phyloP scores from a whole-genome alignment of 2,113 vertebrate species.

The Ceyx melanurus region DNA sequence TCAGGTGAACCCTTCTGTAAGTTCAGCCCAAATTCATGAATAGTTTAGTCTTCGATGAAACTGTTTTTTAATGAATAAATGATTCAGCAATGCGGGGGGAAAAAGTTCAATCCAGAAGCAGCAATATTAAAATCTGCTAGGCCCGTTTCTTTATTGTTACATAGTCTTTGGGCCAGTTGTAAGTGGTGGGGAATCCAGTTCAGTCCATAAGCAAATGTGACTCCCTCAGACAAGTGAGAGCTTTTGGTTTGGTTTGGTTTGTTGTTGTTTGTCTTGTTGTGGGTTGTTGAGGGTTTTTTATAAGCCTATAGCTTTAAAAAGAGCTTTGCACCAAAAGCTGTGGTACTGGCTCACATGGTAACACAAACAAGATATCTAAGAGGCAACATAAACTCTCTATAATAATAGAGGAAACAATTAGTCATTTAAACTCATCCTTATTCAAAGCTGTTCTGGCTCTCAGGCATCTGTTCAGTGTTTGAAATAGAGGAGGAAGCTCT shows the following conservation, averaged over 20 bases:
- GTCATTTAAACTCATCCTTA: constrained; percentile 3
- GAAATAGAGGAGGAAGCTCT: constrained; percentile 17
- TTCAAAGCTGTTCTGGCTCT: background rate
- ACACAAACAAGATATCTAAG: background rate
- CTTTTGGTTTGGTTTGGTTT: background rate
- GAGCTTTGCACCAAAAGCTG: background rate
- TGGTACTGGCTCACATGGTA: background rate
- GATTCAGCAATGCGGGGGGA: background rate
- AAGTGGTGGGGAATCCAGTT: background rate
- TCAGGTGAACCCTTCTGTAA: constrained; percentile 31
- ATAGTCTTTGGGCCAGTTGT: background rate
- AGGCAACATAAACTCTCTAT: background rate
- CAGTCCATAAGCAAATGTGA: background rate
- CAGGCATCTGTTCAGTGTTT: background rate
- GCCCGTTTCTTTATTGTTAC: background rate
- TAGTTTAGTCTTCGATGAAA: constrained; percentile 41
- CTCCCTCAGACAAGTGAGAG: background rate
- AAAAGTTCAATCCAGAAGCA: background rate
- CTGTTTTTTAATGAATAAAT: constrained; percentile 46
- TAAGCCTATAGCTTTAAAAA: background rate
- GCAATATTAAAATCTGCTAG: background rate
- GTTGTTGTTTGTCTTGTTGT: background rate
- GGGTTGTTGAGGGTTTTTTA: background rate
- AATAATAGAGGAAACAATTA: constrained; percentile 8
- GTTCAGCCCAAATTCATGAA: constrained; percentile 39